phyloP scores from a whole-genome alignment of 2,888 invertebrate genomes.

The Lymantria monacha region DNA sequence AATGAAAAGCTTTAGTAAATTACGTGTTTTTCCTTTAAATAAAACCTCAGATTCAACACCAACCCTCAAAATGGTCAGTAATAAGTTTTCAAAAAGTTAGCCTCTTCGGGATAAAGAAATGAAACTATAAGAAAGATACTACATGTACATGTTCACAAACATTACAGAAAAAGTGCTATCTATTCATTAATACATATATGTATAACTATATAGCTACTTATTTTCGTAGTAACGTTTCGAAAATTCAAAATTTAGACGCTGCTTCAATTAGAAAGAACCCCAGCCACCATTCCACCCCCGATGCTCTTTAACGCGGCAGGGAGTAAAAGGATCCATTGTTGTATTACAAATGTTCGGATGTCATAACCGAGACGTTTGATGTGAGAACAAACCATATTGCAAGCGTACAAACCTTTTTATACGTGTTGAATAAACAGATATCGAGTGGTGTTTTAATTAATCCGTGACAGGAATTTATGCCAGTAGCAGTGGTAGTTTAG shows the following conservation, averaged over 20 bases:
- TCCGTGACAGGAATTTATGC: background rate
- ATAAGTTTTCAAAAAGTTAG: too few species aligned
- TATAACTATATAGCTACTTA: too few species aligned
- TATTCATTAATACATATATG: too few species aligned
- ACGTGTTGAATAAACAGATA: background rate
- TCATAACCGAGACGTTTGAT: slow-evolving; percentile 70
- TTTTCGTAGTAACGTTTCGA: background rate
- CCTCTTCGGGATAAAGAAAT: too few species aligned
- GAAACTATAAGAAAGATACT: too few species aligned
- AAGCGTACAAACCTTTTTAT: background rate
- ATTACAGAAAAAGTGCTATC: too few species aligned
- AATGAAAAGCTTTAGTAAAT: too few species aligned
- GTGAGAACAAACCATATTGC: slow-evolving; percentile 71
- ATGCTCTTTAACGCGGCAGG: slow-evolving; percentile 50
- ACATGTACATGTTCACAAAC: too few species aligned
- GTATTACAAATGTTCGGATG: slow-evolving; percentile 76
- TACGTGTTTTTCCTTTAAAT: too few species aligned
- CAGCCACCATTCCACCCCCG: slow-evolving; percentile 39
- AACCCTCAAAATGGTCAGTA: too few species aligned
- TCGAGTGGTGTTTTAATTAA: background rate
- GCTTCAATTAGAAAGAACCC: slow-evolving; percentile 29
- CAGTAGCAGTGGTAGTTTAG: too few species aligned
- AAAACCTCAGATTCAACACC: too few species aligned
- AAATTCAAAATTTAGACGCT: slow-evolving; percentile 19
- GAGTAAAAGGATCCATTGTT: slow-evolving; percentile 72